Evolutionary conservation across 2,797 vertebrate genomes (phyloP).

Genomic region (Chloroceryle inda): DNA sequence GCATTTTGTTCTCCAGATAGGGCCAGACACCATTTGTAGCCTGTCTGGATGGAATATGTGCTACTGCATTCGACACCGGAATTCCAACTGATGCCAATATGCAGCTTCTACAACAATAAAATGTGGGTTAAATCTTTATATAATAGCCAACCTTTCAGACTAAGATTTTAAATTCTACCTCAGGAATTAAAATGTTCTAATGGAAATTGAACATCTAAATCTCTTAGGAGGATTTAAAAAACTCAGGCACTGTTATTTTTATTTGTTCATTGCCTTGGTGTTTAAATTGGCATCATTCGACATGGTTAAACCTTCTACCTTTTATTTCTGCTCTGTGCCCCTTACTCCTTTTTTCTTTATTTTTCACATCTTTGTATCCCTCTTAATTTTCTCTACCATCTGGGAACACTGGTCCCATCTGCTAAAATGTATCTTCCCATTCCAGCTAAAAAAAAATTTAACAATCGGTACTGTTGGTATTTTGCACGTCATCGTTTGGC

Average conservation of each 20-base stretch:
- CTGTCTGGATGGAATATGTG: background rate
- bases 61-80: background rate
- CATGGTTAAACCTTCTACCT: background rate
- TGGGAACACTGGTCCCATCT: conserved; percentile 30
- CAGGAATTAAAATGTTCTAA: conserved; percentile 30
- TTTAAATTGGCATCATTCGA: background rate
- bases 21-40: background rate
- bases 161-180: conserved; percentile 26
- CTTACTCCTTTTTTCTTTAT: background rate
- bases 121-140: conserved; percentile 4
- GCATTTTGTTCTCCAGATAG: background rate
- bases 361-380: background rate
- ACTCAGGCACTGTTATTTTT: conserved; percentile 16
- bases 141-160: conserved; percentile 26
- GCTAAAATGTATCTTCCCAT: conserved; percentile 30
- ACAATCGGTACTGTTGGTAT: conserved; percentile 15
- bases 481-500: conserved; percentile 27
- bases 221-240: conserved; percentile 26
- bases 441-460: background rate
- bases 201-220: conserved; percentile 25
- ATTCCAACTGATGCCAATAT: background rate
- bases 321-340: background rate
- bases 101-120: background rate
- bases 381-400: conserved; percentile 17
- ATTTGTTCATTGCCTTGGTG: conserved; percentile 11